phyloP scores from a whole-genome alignment of 2,797 vertebrate species.

The Scyliorhinus canicula region DNA sequence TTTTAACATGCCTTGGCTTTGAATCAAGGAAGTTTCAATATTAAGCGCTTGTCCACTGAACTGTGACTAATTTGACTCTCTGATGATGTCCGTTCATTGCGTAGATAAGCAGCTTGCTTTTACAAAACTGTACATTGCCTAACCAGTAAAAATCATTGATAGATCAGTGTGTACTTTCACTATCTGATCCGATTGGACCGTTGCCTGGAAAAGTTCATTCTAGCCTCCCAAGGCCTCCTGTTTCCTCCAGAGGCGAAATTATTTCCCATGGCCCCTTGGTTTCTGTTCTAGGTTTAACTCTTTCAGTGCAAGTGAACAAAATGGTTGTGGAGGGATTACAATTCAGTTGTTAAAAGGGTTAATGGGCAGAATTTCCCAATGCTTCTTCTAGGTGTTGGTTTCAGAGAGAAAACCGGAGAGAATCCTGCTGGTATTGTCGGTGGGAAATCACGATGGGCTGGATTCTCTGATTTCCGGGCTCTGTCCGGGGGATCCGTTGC shows the following conservation, averaged over 20 bases:
- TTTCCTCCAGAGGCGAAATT: not conserved
- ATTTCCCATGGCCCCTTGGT: not conserved
- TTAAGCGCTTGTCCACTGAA: not conserved
- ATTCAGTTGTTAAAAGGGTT: not conserved
- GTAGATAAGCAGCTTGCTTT: not conserved
- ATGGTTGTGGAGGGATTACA: not conserved
- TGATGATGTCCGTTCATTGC: not conserved
- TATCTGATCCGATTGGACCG: not conserved
- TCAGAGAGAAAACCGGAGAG: too few species aligned
- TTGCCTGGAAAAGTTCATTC: conserved; percentile 19
- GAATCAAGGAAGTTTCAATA: not conserved
- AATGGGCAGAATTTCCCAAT: too few species aligned
- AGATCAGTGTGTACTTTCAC: not conserved
- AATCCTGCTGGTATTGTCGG: too few species aligned
- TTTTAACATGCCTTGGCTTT: not conserved
- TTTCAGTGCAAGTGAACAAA: not conserved
- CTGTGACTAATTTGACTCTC: not conserved
- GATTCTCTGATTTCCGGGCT: too few species aligned
- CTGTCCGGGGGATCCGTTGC: too few species aligned
- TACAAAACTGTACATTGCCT: not conserved
- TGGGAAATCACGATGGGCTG: too few species aligned
- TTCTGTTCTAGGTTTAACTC: not conserved
- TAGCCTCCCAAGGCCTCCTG: not conserved
- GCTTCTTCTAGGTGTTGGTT: too few species aligned
- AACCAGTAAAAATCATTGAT: conserved; percentile 25